These are phyloP conservation scores for Ameiurus melas DNA, from an alignment of 2,113 vertebrate genomes.

Conservation along the genomic window DNA sequence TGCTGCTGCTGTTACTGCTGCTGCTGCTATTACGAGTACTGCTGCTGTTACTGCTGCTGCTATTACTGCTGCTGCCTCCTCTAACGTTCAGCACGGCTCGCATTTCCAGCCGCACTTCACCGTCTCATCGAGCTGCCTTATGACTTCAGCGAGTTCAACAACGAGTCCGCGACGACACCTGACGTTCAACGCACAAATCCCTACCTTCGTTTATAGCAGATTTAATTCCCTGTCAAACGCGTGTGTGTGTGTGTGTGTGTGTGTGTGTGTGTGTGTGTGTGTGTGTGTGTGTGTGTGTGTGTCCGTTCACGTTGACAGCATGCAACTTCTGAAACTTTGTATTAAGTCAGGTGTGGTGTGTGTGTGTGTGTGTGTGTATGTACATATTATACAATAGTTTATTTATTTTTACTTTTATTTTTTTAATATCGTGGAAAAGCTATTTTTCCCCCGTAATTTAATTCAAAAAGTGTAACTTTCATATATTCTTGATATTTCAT, in stretches of 20 bases:
- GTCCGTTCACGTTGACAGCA: no score
- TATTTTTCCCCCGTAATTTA: no score
- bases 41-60: neutral
- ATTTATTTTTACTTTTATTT: no score
- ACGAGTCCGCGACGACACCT: neutral
- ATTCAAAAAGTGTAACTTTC: no score
- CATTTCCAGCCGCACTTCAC: slow-evolving; percentile 8
- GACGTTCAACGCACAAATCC: neutral
- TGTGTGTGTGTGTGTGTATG: no score
- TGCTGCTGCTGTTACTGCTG: slow-evolving; percentile 35
- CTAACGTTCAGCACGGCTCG: slow-evolving; percentile 4
- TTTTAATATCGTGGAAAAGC: no score
- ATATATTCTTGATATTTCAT: no score
- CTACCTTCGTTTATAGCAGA: neutral
- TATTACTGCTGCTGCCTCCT: slow-evolving; percentile 34
- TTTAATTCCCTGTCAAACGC: neutral
- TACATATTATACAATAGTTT: no score
- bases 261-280: neutral
- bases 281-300: no score
- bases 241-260: neutral
- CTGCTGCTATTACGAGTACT: neutral
- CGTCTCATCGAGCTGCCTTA: neutral
- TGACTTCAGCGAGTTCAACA: neutral
- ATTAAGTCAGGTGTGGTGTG: no score
- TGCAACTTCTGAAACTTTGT: no score